Evolutionary conservation across 2,888 invertebrate genomes (phyloP), one percentile per base, ranked within the genome.

Genomic region (Pharmacophagus antenor): DNA sequence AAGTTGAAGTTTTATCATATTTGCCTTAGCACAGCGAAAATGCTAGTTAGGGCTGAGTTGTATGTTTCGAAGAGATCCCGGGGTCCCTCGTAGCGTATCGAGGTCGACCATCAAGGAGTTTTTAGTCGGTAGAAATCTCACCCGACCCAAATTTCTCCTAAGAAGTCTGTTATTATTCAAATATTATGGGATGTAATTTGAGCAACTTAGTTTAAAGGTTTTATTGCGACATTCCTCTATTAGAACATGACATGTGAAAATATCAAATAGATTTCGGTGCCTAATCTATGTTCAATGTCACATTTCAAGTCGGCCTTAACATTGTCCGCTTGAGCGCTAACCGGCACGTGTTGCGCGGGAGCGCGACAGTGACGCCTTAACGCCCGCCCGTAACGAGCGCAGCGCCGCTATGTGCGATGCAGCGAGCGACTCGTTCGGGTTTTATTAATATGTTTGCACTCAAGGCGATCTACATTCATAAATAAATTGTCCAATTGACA

Each of bases 401-500:
- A 18, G 7, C n/a, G 27, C 41, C 42, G 22, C 50, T 49, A 51
- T 53, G 44, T 58, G 55, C 46, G 23, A 46, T 47, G 51, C 25
- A 62, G 62, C 64, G 60, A 68, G 63, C 67, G 67, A 69, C 66
- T 64, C 62, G 64, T 59, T 67, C 68, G 65, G 63, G 58, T 68
- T 65, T 69, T 65, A 66, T 72, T 67, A 62, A 64, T 72, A 67
- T 67, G 70, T 67, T 65, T 56, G 70, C 67, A 62, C 21, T 67
- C 85, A 88, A 88, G 88, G 88, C 73, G 81, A 83, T 79, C 88
- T 77, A 82, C 88, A 88, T 85, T 88, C 86, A 77, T 82, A 77
- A 79, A 76, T 82, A 78, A 82, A 79, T 81, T 74, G 79, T 80
- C 66, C 71, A 72, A 79, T 74, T 72, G 72, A 71, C 77, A 73